phyloP scores from a whole-genome alignment of 2,797 vertebrate species.

The Smutsia temminckii region DNA sequence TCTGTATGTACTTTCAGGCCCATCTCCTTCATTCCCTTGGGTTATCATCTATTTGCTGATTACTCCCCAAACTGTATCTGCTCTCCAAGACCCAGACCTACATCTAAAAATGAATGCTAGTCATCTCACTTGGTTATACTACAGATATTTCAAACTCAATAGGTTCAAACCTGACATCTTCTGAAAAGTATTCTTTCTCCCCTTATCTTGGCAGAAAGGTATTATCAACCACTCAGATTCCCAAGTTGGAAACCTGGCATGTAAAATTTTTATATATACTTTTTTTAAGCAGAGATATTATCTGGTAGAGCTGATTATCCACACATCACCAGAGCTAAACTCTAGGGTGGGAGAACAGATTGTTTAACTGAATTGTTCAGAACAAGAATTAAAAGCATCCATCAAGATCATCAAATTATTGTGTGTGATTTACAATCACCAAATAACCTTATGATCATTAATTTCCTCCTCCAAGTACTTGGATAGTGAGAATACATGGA shows the following conservation, averaged over 20 bases:
- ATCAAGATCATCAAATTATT: neutral
- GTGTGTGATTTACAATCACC: neutral
- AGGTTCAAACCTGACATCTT: constrained; percentile 1
- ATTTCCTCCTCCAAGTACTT: neutral
- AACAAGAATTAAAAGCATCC: neutral
- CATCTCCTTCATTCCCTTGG: neutral
- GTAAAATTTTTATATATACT: neutral
- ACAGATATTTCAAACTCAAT: neutral
- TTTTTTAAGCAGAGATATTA: neutral
- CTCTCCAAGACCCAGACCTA: neutral
- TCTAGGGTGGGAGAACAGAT: neutral
- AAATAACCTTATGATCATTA: neutral
- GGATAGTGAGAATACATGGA: neutral
- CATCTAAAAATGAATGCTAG: neutral
- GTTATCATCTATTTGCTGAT: neutral
- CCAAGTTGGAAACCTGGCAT: neutral
- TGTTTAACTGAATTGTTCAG: neutral
- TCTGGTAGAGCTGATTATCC: neutral
- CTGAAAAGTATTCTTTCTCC: neutral
- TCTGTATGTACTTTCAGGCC: neutral
- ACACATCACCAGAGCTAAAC: neutral
- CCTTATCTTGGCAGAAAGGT: neutral
- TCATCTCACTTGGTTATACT: neutral
- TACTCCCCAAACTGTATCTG: neutral
- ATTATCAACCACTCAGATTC: neutral